Conservation (phyloP, 2,797 vertebrate species). For the Nyctalus aviator region DNA sequence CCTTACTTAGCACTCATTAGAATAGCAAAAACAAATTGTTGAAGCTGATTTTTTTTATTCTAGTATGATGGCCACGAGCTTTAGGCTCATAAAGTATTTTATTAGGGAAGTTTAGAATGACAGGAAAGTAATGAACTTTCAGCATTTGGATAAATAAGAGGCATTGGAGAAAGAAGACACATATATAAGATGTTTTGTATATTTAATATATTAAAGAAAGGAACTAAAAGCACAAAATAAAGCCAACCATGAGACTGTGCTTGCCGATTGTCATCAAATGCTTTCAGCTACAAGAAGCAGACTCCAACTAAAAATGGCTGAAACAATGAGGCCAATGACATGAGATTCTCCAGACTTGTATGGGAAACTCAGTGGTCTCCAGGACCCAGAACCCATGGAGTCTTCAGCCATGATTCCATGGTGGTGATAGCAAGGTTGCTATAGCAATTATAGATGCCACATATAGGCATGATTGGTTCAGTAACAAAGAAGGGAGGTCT, state of each 20-base stretch:
- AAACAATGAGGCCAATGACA: background rate
- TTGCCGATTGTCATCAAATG: background rate
- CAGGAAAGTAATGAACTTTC: background rate
- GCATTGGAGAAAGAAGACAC: background rate
- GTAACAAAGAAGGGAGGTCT: background rate
- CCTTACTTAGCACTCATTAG: background rate
- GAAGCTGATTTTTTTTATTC: background rate
- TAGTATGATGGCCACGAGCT: background rate
- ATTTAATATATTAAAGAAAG: background rate
- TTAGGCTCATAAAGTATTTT: slow-evolving; percentile 15
- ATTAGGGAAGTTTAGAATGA: slow-evolving; percentile 9
- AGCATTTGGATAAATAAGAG: background rate
- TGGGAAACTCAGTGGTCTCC: background rate
- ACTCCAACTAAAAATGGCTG: background rate
- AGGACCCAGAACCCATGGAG: background rate
- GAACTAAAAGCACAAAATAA: background rate
- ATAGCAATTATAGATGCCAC: background rate
- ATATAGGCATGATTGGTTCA: background rate
- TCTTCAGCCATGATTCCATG: background rate
- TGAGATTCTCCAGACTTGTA: background rate
- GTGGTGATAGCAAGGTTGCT: background rate
- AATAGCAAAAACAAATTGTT: background rate
- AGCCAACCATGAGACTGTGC: background rate
- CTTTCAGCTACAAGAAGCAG: slow-evolving; percentile 6
- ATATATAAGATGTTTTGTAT: background rate